Evolutionary conservation across 1,140 invertebrate genomes (phyloP).

Genomic region (Formica selysi): DNA sequence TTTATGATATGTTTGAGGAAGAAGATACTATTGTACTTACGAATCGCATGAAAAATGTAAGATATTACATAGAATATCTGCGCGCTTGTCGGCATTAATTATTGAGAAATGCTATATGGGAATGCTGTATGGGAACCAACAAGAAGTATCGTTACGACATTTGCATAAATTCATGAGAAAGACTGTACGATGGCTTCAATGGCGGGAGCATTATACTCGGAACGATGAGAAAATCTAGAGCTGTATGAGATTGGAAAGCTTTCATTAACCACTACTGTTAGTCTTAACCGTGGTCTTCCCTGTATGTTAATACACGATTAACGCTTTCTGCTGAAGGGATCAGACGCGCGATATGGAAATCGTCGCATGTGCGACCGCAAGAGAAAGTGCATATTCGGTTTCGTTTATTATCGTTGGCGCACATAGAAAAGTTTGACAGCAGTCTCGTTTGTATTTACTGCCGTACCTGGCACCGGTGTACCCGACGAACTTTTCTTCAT

Average conservation of each 20-base stretch:
- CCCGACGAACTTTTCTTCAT: background rate
- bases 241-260: constrained; percentile 50
- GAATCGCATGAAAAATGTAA: background rate
- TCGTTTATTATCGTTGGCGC: background rate
- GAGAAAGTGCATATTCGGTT: constrained; percentile 12
- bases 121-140: constrained; percentile 22
- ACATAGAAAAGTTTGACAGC: background rate
- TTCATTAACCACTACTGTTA: constrained; percentile 57
- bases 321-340: background rate
- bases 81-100: constrained; percentile 32
- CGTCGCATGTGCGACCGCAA: background rate
- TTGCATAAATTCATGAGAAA: constrained; percentile 51
- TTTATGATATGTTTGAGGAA: background rate
- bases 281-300: constrained; percentile 17
- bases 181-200: constrained; percentile 65
- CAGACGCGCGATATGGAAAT: constrained; percentile 28
- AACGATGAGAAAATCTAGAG: constrained; percentile 69
- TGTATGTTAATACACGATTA: background rate
- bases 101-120: background rate
- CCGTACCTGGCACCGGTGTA: constrained; percentile 10
- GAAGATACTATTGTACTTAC: background rate
- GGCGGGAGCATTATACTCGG: constrained; percentile 66
- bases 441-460: background rate
- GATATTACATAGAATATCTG: background rate
- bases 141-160: constrained; percentile 42